Base-by-base conservation (phyloP, 1,140 invertebrate genomes). In the Aleiodes sp. region DNA sequence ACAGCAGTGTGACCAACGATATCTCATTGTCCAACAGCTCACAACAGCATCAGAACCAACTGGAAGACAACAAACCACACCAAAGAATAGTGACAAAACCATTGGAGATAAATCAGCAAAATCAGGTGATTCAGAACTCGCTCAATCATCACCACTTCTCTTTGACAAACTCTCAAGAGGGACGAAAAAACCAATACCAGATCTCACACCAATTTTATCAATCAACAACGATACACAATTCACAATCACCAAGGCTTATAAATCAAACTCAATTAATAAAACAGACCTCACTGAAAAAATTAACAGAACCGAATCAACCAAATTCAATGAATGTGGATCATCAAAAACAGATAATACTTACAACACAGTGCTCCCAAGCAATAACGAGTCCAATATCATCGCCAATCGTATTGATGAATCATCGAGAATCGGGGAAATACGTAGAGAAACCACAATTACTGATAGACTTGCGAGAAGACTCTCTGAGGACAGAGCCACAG, bases 311-410 rank as follows among this genome's bases (percentile, higher is more conserved):
- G 24, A 14, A 21, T 26, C 35, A 26, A 12, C 33, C 10, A 21
- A 10, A 52, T 10, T 52, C 10, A 33, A 8, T 14, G 3, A 8
- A 19, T 52, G 41, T 14, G 7, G 29, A 46, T 16, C 7, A 14
- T 21, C 9, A 31, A 33, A 3, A 19, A 16, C 33, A 21, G 43
- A 10, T 60, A 65, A 73, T 75, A 31, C 79, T 77, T 70, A 82
- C 80, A 68, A 83, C 82, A 73, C 80, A 79, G 26, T 83, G 78
- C 77, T 83, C 82, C 16, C 82, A 82, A 71, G 79, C 81, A 67
- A 83, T 83, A 76, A 85, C 75, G 64, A 79, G 81, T 60, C 82
- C 83, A 70, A 83, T 83, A 73, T 70, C 79, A 35, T 82, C 82
- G 29, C 75, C 82, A 62, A 72, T 73, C n/a, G 75, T 85, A 24